phyloP scores from a whole-genome alignment of 2,797 vertebrate genomes.

The Vespertilio murinus region DNA sequence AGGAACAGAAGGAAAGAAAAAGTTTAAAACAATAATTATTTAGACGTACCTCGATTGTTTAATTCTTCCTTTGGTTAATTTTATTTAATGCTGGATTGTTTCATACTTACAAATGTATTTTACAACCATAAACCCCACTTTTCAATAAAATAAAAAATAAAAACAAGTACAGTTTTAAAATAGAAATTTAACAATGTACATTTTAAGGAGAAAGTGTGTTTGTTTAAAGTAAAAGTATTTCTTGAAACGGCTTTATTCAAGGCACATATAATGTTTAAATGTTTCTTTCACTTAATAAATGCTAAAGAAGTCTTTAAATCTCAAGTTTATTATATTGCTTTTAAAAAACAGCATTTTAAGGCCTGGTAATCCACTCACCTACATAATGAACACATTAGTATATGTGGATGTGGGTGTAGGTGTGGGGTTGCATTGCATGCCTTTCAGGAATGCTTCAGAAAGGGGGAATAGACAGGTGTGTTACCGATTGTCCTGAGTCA shows the following conservation, averaged over 20 bases:
- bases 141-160: constrained; percentile 47
- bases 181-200: constrained; percentile 21
- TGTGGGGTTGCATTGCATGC: neutral
- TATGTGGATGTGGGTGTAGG: neutral
- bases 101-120: neutral
- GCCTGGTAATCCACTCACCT: neutral
- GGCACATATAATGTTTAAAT: constrained; percentile 56
- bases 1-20: neutral
- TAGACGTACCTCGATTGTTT: constrained; percentile 5
- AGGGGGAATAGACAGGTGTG: neutral
- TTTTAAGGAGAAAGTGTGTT: constrained; percentile 45
- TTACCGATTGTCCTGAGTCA: constrained; percentile 84
- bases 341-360: constrained; percentile 13
- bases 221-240: constrained; percentile 43
- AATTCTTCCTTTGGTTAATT: constrained; percentile 44
- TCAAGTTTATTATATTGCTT: constrained; percentile 24
- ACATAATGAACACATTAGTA: neutral
- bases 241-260: constrained; percentile 59
- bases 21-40: constrained; percentile 29
- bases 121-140: constrained; percentile 7
- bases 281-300: constrained; percentile 53
- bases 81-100: neutral
- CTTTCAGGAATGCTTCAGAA: constrained; percentile 36
- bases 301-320: constrained; percentile 26
- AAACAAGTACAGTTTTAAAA: constrained; percentile 58